Conservation (phyloP, 2,888 invertebrate species). For the Drosophila helvetica region DNA sequence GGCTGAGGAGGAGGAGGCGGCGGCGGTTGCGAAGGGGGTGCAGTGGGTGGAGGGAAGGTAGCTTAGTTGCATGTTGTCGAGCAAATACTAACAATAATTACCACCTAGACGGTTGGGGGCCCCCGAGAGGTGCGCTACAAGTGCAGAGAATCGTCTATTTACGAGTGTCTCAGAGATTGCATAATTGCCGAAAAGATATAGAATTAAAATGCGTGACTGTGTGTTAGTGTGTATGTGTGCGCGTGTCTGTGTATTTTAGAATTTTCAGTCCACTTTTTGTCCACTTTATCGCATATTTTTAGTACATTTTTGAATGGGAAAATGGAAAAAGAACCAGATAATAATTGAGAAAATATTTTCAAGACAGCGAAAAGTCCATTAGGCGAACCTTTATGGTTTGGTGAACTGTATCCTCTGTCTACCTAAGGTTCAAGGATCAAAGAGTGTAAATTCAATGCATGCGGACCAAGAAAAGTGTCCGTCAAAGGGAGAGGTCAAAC, state of each 20-base stretch:
- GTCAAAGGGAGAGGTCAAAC: background rate
- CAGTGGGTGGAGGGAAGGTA: conserved; percentile 18
- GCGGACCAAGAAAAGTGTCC: no score
- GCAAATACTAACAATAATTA: conserved; percentile 57
- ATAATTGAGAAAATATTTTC: background rate
- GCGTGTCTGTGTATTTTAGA: conserved; percentile 44
- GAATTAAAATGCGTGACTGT: conserved; percentile 20
- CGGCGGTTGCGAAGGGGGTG: conserved; percentile 1
- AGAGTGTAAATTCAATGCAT: background rate
- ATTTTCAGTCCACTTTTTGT: conserved; percentile 56
- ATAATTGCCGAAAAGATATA: conserved; percentile 68
- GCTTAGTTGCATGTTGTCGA: conserved; percentile 35
- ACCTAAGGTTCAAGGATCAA: no score
- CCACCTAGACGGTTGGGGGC: conserved; percentile 38
- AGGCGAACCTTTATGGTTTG: background rate
- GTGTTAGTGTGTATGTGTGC: conserved; percentile 11
- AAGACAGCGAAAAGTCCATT: background rate
- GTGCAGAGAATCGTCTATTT: conserved; percentile 42
- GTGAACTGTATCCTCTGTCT: no score
- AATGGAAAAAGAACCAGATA: conserved; percentile 5
- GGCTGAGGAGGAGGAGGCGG: background rate
- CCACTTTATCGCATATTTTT: conserved; percentile 37
- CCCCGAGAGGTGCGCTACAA: conserved; percentile 15
- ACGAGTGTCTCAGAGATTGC: conserved; percentile 61
- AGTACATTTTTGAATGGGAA: conserved; percentile 36